A percentile compares a stretch with the other conserved stretches of the same genome.
Conservation (phyloP, 2,797 vertebrate species). For the Capromys pilorides region DNA sequence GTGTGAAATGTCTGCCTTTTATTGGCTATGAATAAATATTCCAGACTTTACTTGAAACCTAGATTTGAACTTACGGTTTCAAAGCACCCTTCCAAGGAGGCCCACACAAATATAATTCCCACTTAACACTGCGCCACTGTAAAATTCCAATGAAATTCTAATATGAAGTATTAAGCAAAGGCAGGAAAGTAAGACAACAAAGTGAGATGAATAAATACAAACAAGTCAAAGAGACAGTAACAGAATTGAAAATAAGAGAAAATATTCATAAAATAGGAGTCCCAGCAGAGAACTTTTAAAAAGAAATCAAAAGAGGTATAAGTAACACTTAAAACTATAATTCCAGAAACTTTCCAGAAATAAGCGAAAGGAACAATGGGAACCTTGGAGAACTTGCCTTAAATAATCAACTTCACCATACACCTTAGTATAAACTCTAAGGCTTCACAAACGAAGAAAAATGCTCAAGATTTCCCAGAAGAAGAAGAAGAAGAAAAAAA, state of each 20-base stretch:
- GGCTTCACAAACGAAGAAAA: constrained; percentile 28
- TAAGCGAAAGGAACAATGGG: neutral
- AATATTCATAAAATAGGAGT: neutral
- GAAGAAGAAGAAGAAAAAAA: neutral
- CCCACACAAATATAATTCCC: neutral
- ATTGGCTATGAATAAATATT: neutral
- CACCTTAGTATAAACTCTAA: neutral
- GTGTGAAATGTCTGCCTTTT: neutral
- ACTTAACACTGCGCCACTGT: neutral
- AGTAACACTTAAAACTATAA: neutral
- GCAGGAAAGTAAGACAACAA: neutral
- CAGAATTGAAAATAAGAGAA: constrained; percentile 1
- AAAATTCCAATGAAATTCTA: constrained; percentile 22
- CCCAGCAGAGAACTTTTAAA: neutral
- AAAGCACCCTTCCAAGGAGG: constrained; percentile 4
- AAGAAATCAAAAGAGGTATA: neutral
- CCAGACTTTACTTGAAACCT: neutral
- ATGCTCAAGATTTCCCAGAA: neutral
- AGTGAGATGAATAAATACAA: neutral
- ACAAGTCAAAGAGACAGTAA: neutral
- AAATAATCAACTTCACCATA: neutral
- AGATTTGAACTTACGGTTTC: neutral
- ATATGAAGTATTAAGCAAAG: neutral
- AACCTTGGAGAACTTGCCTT: neutral
- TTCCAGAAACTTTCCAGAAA: constrained; percentile 11